Conservation (phyloP, 1,140 invertebrate genomes). For the Lepidurus arcticus region DNA sequence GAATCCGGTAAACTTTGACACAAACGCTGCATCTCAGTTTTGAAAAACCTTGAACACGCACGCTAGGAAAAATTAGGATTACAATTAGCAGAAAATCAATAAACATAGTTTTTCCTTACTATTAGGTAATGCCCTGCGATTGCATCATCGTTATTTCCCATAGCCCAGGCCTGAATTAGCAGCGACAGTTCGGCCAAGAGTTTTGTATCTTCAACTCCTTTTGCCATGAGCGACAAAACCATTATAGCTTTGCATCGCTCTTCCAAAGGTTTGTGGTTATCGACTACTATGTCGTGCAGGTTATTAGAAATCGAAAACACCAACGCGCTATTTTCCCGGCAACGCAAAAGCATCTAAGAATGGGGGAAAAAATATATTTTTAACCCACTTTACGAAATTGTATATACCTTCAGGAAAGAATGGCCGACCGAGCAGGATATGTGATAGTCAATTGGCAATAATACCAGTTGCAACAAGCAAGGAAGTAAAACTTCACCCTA, state of each 20-base stretch:
- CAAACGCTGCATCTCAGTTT: neutral
- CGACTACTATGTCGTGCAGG: constrained; percentile 4
- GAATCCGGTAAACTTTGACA: neutral
- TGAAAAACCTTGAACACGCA: neutral
- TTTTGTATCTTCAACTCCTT: neutral
- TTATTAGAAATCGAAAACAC: neutral
- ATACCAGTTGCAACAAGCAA: neutral
- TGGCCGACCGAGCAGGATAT: neutral
- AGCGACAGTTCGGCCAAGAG: neutral
- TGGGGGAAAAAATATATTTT: neutral
- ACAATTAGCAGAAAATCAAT: neutral
- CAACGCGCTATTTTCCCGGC: neutral
- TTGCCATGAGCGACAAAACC: neutral
- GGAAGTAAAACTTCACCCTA: neutral
- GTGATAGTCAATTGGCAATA: neutral
- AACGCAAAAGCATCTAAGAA: neutral
- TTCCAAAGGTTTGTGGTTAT: neutral
- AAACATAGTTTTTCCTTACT: neutral
- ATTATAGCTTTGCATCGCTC: neutral
- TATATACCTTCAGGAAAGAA: neutral
- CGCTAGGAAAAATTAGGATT: neutral
- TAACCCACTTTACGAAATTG: neutral
- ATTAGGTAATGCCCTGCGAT: neutral
- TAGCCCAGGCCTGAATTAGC: neutral
- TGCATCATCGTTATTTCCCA: constrained; percentile 8